Percentiles rank a stretch among this genome's conserved stretches.
These are phyloP conservation scores for Pseudolycoriella hygida DNA, from an alignment of 2,888 invertebrate genomes.

Conservation along the genomic window DNA sequence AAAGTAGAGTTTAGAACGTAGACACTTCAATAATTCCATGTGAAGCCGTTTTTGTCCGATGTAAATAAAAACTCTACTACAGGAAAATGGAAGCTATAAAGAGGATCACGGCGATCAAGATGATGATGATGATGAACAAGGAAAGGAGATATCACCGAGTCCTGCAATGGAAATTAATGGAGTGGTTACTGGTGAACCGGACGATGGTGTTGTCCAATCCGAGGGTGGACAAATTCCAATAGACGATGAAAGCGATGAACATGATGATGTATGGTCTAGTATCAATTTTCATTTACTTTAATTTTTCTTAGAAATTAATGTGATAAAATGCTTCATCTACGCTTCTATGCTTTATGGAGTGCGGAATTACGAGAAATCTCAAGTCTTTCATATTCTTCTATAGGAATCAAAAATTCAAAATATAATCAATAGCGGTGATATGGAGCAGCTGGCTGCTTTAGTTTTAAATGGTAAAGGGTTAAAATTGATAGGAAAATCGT, in stretches of 20 bases:
- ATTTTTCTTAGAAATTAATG: neutral
- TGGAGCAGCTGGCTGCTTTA: constrained; percentile 77
- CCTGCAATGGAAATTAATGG: constrained; percentile 27
- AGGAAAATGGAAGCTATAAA: constrained; percentile 2
- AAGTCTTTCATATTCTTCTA: constrained; percentile 15
- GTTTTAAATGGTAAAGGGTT: constrained; percentile 80
- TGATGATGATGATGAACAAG: constrained; percentile 11
- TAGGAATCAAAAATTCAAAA: constrained; percentile 46
- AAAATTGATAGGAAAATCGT: constrained; percentile 48
- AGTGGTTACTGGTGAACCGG: constrained; percentile 25
- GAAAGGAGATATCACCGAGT: constrained; percentile 6
- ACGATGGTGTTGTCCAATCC: constrained; percentile 28
- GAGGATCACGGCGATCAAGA: constrained; percentile 12
- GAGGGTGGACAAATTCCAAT: constrained; percentile 19
- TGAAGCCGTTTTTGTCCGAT: neutral
- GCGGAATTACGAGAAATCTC: no score
- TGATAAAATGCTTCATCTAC: no score
- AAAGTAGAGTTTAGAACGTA: neutral
- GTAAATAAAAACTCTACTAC: neutral
- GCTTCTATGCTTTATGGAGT: no score
- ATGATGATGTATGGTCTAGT: constrained; percentile 3
- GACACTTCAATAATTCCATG: neutral
- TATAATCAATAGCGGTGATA: constrained; percentile 55
- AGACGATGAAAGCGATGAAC: neutral
- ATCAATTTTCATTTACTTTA: neutral